A percentile compares a stretch with the other conserved stretches of the same genome.
Evolutionary conservation across 2,888 invertebrate species (phyloP).

Genomic region (Oegoconia quadripuncta): DNA sequence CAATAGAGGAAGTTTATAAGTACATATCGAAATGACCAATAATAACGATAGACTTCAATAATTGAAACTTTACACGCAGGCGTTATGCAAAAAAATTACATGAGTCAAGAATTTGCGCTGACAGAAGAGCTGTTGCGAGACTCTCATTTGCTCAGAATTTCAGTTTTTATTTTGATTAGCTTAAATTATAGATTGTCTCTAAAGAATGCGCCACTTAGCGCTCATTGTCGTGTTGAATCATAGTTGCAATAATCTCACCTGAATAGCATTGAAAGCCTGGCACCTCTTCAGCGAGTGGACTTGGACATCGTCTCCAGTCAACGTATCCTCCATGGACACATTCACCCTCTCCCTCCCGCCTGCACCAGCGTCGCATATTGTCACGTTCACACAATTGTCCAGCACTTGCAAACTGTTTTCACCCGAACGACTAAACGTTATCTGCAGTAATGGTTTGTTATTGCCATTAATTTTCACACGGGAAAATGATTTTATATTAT

Average conservation of each 20-base stretch:
- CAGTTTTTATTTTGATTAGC: too few relatives aligned
- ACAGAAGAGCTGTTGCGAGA: too few relatives aligned
- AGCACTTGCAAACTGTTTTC: conserved; percentile 66
- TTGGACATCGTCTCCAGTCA: conserved; percentile 49
- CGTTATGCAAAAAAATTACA: too few relatives aligned
- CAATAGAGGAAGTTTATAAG: too few relatives aligned
- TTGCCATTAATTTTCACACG: conserved; percentile 67
- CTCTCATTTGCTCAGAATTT: too few relatives aligned
- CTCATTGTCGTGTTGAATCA: too few relatives aligned
- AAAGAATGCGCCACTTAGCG: too few relatives aligned
- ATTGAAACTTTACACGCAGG: too few relatives aligned
- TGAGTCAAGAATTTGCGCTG: too few relatives aligned
- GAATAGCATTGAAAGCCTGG: conserved; percentile 74
- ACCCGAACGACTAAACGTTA: conserved; percentile 58
- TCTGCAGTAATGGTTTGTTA: conserved; percentile 65
- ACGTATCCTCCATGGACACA: conserved; percentile 46
- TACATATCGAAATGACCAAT: too few relatives aligned
- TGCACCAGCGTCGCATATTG: conserved; percentile 45
- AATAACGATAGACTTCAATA: too few relatives aligned
- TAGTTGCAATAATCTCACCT: conserved; percentile 52
- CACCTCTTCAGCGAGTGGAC: conserved; percentile 63
- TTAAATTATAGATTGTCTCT: too few relatives aligned
- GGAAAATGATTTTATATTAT: conserved; percentile 53
- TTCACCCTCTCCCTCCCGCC: conserved; percentile 42
- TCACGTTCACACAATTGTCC: conserved; percentile 67